Evolutionary conservation across 2,797 vertebrate species (phyloP).

Genomic region (Selene dorsalis): DNA sequence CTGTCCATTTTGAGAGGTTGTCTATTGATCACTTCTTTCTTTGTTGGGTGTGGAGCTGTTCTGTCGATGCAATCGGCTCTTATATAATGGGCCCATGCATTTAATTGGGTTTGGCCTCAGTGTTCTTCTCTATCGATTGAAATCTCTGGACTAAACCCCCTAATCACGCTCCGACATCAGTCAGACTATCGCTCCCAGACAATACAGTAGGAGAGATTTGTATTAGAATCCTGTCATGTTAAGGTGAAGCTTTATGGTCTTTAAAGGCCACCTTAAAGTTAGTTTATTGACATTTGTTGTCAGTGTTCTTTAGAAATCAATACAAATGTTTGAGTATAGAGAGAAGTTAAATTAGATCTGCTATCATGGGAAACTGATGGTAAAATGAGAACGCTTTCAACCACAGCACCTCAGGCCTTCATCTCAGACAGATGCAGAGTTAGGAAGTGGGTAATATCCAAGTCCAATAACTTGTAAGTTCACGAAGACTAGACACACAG

Average conservation of each 20-base stretch:
- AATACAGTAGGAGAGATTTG: constrained; percentile 27
- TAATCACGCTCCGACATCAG: constrained; percentile 66
- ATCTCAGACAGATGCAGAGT: not conserved
- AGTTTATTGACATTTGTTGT: not conserved
- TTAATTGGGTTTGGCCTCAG: constrained; percentile 73
- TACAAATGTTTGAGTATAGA: not conserved
- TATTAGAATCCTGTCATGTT: constrained; percentile 31
- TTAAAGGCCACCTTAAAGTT: constrained; percentile 15
- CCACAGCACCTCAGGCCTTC: not conserved
- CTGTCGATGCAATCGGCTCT: constrained; percentile 76
- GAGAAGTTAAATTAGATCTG: not conserved
- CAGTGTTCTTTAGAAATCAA: not conserved
- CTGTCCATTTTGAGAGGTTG: constrained; percentile 63
- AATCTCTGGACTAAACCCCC: constrained; percentile 66
- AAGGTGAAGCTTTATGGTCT: constrained; percentile 13
- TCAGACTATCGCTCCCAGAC: constrained; percentile 43
- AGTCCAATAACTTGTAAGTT: not conserved
- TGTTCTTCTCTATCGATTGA: constrained; percentile 73
- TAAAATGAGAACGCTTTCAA: constrained; percentile 2
- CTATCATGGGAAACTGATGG: not conserved
- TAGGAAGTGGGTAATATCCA: not conserved
- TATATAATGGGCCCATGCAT: constrained; percentile 77
- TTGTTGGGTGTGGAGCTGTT: constrained; percentile 57
- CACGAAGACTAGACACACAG: not conserved
- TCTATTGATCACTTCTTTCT: constrained; percentile 75